Evolutionary conservation across 37 sponge, comb jelly and placozoan genomes (phyloP).

Genomic region (Dysidea cf. avara): DNA sequence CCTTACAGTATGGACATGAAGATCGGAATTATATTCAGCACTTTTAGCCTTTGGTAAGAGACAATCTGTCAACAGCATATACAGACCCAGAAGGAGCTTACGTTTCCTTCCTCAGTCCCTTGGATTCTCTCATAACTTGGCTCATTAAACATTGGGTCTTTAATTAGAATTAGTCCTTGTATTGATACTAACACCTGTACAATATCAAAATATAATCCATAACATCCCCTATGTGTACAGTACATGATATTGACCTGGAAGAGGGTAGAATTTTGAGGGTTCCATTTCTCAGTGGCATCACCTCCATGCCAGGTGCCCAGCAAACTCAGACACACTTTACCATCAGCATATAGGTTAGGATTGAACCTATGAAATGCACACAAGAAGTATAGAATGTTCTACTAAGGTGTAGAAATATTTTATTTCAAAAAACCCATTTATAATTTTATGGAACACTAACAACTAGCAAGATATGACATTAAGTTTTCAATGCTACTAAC

Average conservation of each 20-base stretch:
- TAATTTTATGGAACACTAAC: no score
- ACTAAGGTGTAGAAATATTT: no score
- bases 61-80: no score
- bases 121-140: constrained; percentile 86
- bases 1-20: constrained; percentile 72
- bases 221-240: background rate
- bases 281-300: constrained; percentile 90
- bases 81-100: no score
- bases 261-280: constrained; percentile 67
- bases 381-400: no score
- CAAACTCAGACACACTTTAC: constrained; percentile 92
- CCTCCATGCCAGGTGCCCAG: constrained; percentile 96
- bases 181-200: constrained; percentile 82
- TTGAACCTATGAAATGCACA: constrained; percentile 57
- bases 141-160: constrained; percentile 93
- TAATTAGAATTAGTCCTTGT: constrained; percentile 85
- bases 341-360: no score
- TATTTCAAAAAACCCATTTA: no score
- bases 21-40: constrained; percentile 64
- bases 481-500: no score
- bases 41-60: constrained; percentile 56
- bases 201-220: no score
- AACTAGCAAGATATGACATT: no score
- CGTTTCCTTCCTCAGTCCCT: constrained; percentile 81
- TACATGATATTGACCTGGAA: no score